A percentile compares a stretch with the other conserved stretches of the same genome.
phyloP scores from a whole-genome alignment of 2,113 vertebrate genomes.

The Bombycilla garrulus region DNA sequence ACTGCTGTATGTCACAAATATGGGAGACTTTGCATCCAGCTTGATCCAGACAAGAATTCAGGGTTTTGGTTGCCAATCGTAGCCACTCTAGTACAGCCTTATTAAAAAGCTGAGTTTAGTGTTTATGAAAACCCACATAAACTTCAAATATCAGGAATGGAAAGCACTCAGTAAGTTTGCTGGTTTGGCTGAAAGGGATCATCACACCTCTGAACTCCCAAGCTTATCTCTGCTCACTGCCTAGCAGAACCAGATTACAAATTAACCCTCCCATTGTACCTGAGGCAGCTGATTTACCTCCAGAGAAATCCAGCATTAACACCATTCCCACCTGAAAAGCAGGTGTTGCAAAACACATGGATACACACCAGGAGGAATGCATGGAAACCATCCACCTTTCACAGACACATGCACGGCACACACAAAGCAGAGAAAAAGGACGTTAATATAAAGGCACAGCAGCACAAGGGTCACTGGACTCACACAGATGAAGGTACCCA shows the following conservation, averaged over 20 bases:
- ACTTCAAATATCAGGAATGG: background rate
- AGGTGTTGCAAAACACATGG: background rate
- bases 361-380: background rate
- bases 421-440: background rate
- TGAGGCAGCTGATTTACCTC: background rate
- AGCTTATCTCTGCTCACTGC: background rate
- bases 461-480: background rate
- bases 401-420: background rate
- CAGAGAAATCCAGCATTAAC: background rate
- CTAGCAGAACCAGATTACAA: background rate
- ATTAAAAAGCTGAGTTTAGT: background rate
- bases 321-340: background rate
- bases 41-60: background rate
- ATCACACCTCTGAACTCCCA: background rate
- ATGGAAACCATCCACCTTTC: background rate
- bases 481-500: background rate
- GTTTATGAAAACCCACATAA: background rate
- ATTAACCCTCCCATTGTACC: conserved; percentile 33
- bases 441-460: background rate
- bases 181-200: background rate
- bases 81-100: background rate
- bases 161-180: background rate
- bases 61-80: background rate
- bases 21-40: background rate
- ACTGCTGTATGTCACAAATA: background rate